Evolutionary conservation across 2,797 vertebrate species (phyloP), one percentile per base, ranked within the genome.

Genomic region (Distichodus sexfasciatus): DNA sequence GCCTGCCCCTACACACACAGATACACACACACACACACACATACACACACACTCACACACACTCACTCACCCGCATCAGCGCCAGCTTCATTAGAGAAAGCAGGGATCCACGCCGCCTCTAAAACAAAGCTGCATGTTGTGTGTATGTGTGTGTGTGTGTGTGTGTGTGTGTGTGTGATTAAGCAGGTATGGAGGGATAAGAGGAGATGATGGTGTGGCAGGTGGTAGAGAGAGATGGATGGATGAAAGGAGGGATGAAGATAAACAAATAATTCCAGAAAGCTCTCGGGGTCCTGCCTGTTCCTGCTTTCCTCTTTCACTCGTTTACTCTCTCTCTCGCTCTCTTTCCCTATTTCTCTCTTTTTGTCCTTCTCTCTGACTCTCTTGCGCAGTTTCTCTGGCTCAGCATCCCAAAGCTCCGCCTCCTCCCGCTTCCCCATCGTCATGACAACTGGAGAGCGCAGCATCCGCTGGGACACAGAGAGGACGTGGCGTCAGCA

Each of bases 31-130:
- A 41, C 40, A 41, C 40, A 41, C 40, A 26, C 46, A 50, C 47
- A 50, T 26, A 51, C 48, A 48, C 46, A 48, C 46, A 29, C 48
- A 51, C 48, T 28, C 48, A 51, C 48, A 51, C 11, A n/a, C 48
- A 59, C 31, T 26, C 57, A 62, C 47, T 51, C 67, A 70, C 67
- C 59, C 67, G 33, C 47, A 57, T n/a, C 54, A 79, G 76, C 82
- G 50, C 80, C 75, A 83, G 75, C 82, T 69, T 80, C 76, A 82
- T 77, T 77, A 81, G 81, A 69, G 79, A 79, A 60, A 79, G 69
- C 73, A 73, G 66, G 79, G 54, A 23, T 57, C 54, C 11, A 33
- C 10, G 33, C 33, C n/a, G 15, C 29, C 7, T 17, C 33, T 17
- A 73, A 57, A 73, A 67, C 66, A 44, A 61, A 54, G 57, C 46